Evolutionary conservation across 2,888 invertebrate genomes (phyloP), one percentile per base, ranked within the genome.

Genomic region (Erebia aethiops): DNA sequence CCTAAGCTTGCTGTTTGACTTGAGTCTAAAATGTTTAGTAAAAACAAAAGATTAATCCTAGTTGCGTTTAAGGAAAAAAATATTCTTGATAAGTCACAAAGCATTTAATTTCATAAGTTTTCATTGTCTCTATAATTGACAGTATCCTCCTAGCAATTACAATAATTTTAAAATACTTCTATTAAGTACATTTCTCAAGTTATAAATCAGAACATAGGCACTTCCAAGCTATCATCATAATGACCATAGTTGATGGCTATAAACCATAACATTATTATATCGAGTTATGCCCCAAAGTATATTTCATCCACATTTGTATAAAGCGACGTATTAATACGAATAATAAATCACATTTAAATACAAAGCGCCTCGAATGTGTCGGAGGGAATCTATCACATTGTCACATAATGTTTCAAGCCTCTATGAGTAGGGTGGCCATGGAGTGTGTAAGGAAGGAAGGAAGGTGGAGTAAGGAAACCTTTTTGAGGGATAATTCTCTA

Each of bases 351-450:
- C 60, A 63, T 69, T 77, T 69, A 67, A 74, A 75, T 74, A 77
- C 76, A 76, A 77, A 74, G 76, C 72, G 51, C 26, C 67, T 63
- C 67, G 77, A 74, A 77, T 77, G 75, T 74, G 74, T 83, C 84
- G 81, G 77, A 79, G 81, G 79, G 82, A 81, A 89, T 88, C 84
- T 82, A 90, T 90, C 90, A 87, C 83, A 87, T 88, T 89, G 90
- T 89, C 90, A 84, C 88, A 82, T 81, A 79, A 80, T 80, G 81
- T 77, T 77, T 80, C 73, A 78, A 76, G 69, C 73, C 60, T 76
- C 70, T 74, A 74, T 69, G 74, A 74, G 62, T 60, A 75, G 71
- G 72, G 69, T 70, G 46, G 63, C 76, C 74, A 76, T 66, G 54
- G 54, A n/a, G n/a, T n/a, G n/a, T n/a, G n/a, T n/a, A n/a, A n/a